phyloP scores from a whole-genome alignment of 2,797 vertebrate species.

The Myotis daubentonii region DNA sequence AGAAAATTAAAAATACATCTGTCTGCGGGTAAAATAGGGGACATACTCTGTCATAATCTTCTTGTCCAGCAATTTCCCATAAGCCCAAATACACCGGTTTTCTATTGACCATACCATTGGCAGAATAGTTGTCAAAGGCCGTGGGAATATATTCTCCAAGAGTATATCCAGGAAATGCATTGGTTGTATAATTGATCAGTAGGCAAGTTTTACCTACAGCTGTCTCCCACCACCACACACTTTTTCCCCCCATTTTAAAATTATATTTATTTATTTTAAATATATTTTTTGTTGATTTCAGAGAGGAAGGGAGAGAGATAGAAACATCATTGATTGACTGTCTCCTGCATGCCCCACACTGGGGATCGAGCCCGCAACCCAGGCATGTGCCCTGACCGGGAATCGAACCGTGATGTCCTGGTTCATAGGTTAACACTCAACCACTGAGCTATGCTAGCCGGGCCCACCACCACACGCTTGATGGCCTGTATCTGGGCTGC shows the following conservation, averaged over 20 bases:
- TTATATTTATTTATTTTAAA: too few relatives aligned
- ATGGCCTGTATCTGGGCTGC: constrained; percentile 94
- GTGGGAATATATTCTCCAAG: background rate
- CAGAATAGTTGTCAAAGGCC: background rate
- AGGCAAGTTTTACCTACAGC: background rate
- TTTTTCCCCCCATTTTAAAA: constrained; percentile 74
- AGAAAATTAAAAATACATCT: background rate
- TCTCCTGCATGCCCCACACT: too few relatives aligned
- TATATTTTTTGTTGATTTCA: too few relatives aligned
- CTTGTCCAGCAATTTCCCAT: background rate
- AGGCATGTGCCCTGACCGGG: too few relatives aligned
- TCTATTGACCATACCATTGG: background rate
- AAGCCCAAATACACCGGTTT: background rate
- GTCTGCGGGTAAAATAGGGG: background rate
- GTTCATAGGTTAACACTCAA: too few relatives aligned
- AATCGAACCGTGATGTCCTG: too few relatives aligned
- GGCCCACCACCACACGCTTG: constrained; percentile 97
- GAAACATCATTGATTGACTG: too few relatives aligned
- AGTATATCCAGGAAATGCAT: background rate
- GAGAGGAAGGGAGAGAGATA: too few relatives aligned
- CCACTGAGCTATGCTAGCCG: too few relatives aligned
- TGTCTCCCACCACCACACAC: constrained; percentile 98
- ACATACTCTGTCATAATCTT: background rate
- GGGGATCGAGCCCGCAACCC: too few relatives aligned
- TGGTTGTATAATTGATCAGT: background rate